These are phyloP conservation scores for Hypomesus transpacificus DNA, from an alignment of 2,113 vertebrate species.

Conservation along the genomic window DNA sequence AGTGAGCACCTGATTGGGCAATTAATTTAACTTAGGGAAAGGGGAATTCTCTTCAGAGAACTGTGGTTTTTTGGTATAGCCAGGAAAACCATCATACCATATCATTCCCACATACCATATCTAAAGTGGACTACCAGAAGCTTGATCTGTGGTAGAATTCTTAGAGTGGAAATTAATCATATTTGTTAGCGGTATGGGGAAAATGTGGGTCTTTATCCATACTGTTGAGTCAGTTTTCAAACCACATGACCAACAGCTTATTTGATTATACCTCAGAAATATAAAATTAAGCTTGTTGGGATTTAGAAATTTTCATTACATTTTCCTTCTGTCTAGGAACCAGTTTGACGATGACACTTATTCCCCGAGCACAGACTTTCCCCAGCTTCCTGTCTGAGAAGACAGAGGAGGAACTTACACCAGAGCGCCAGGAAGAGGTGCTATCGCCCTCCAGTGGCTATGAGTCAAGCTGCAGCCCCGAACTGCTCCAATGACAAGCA, in stretches of 20 bases:
- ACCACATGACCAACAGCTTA: no score
- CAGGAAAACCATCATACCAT: no score
- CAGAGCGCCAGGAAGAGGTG: conserved; percentile 69
- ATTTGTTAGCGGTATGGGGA: no score
- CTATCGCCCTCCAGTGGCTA: conserved; percentile 85
- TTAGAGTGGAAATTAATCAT: no score
- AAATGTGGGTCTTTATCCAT: no score
- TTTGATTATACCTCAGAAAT: no score
- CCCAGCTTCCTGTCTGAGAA: conserved; percentile 87
- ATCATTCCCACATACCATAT: no score
- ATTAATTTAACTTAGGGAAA: conserved; percentile 57
- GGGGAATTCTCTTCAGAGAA: conserved; percentile 8
- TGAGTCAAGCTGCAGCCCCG: conserved; percentile 80
- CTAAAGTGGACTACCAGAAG: no score
- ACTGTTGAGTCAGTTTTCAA: no score
- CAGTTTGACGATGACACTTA: conserved; percentile 78
- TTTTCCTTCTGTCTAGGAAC: conserved; percentile 68
- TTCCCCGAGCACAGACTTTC: conserved; percentile 92
- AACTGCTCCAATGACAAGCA: conserved; percentile 84
- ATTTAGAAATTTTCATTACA: not conserved
- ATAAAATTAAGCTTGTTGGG: no score
- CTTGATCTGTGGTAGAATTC: no score
- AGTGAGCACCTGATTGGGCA: conserved; percentile 57
- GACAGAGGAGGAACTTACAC: conserved; percentile 64
- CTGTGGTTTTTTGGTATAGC: not conserved